Base-by-base conservation (phyloP, 1,140 invertebrate genomes). In the Calliopsis andreniformis region DNA sequence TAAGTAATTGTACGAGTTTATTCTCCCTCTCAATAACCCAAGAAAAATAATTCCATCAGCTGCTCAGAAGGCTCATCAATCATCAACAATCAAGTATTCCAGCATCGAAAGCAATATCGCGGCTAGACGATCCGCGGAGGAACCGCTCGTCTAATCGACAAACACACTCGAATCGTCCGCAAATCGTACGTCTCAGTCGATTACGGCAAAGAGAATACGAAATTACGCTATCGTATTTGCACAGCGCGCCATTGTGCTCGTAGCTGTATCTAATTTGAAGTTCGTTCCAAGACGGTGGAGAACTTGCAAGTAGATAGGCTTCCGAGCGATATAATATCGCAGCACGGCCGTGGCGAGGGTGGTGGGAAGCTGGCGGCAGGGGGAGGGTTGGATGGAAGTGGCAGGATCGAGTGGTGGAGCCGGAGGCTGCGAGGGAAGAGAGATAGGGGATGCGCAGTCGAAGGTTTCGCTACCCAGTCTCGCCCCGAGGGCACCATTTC, bases 401-500 rank as follows among this genome's bases (percentile, higher is more conserved):
- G 63, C 51, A 25, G 76, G 58, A 81, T 77, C 30, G 67, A 62
- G 66, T 70, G 68, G 20, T 16, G 45, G 72, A 64, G 81, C 80
- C 73, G 64, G 80, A 64, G 81, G 72, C 72, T 55, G 82, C 71
- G 53, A 79, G 51, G 25, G 30, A 47, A 73, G 67, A 61, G 71
- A 56, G 79, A 82, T 78, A 82, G 80, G 73, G 80, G 76, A 66
- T 76, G 72, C 73, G 71, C 83, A 78, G 68, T 81, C 66, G 84
- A 85, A 76, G 84, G 82, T 79, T 85, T 82, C 77, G 73, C 66
- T 85, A 75, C 84, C 73, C 68, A 59, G 80, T 82, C 83, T 73
- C 62, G 77, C 84, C 79, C 85, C 77, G 73, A 79, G 85, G 86
- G 80, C 83, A 86, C 86, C 80, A 86, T 87, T 86, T 80, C 82